Evolutionary conservation across 2,888 invertebrate species (phyloP), one percentile per base, ranked within the genome.

Genomic region (Lithophane semibrunnea): DNA sequence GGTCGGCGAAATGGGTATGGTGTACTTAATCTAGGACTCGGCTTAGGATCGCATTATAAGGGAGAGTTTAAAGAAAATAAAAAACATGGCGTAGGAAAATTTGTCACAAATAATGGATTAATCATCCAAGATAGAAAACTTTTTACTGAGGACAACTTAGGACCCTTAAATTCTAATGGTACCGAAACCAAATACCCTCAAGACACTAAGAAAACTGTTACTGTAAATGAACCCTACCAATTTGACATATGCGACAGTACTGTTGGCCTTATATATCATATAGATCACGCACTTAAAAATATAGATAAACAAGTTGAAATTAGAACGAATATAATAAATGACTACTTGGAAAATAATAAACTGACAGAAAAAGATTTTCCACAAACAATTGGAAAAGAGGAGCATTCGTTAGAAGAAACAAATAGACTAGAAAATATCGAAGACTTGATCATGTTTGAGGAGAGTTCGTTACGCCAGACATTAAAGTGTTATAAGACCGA

Each of bases 41-140:
- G 96, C 3, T 92, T 97, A 66, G 97, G 97, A 2, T 95, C 97
- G 0, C 95, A 95, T 89, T 97, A 97, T 84, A 97, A 95, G 83
- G 97, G 97, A 52, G 93, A 96, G 52, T 97, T 97, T 92, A 93
- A 94, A 85, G 90, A 96, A 64, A 97, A 97, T 90, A 94, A 95
- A 82, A 97, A 97, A 89, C 96, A 97, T 80, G 97, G 97, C 0
- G 87, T 91, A 0, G 97, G 97, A 3, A 93, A 93, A 77, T 92
- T 97, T 78, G 92, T 97, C 71, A 97, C 97, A 37, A 97, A 97
- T 73, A 97, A 97, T 87, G 97, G 97, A 21, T 90, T 95, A 12
- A 94, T 96, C 67, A 89, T 97, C 0, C 93, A 96, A 87, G 92
- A 94, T 71, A 94, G 95, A 88, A 94, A 95, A 0, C 90, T 97